Percentiles rank a stretch among this genome's conserved stretches.
Conservation (phyloP, 2,888 invertebrate genomes). For the Macrophya annulata region DNA sequence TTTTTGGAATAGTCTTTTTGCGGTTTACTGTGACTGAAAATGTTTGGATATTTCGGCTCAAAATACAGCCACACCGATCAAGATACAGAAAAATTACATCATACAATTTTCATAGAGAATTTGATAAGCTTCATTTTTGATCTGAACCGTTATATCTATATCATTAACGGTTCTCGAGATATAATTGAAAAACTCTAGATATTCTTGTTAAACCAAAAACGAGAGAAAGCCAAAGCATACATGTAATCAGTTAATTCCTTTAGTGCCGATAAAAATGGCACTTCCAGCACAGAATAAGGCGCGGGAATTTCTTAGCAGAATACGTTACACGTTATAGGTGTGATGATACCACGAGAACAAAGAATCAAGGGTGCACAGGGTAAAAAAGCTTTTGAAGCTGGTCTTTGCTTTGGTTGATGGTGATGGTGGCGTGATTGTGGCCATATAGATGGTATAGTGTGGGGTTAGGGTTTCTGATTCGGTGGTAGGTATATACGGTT, state of each 20-base stretch:
- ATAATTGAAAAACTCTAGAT: background rate
- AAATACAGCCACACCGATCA: background rate
- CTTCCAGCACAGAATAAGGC: background rate
- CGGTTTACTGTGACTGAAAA: background rate
- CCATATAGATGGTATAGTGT: background rate
- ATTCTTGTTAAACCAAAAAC: too few species aligned
- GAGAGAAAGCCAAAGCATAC: too few species aligned
- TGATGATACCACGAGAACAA: background rate
- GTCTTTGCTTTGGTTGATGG: constrained; percentile 36
- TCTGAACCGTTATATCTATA: background rate
- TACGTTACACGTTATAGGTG: background rate
- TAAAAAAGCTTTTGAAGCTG: background rate
- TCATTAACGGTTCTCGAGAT: background rate
- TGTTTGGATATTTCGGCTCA: background rate
- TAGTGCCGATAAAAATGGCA: background rate
- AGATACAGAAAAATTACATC: background rate
- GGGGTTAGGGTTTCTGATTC: constrained; percentile 35
- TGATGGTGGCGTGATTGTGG: constrained; percentile 6
- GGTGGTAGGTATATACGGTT: background rate
- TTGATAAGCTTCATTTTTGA: background rate
- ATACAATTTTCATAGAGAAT: background rate
- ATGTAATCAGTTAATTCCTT: background rate
- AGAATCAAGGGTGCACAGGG: background rate
- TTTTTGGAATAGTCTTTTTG: background rate
- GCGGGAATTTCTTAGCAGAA: background rate